These are phyloP conservation scores for Graptemys geographica DNA, from an alignment of 2,797 vertebrate species.

Conservation along the genomic window DNA sequence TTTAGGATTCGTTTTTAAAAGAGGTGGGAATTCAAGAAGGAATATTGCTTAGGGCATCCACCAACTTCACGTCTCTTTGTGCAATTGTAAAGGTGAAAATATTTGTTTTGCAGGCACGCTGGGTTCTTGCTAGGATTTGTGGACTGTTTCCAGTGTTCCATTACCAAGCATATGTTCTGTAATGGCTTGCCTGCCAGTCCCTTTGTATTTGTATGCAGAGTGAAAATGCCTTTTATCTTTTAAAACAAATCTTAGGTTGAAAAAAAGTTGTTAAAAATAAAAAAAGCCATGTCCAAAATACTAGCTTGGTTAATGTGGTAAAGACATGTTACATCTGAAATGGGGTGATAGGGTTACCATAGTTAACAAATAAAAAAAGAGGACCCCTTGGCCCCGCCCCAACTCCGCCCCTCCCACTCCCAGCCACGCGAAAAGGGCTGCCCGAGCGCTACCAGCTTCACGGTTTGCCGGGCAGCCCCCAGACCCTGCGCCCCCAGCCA, in stretches of 20 bases:
- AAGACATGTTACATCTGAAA: background rate
- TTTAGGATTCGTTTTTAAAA: background rate
- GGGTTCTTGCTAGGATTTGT: background rate
- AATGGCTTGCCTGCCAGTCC: background rate
- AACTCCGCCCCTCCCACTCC: no score
- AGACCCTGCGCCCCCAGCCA: no score
- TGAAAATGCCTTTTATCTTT: background rate
- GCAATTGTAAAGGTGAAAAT: background rate
- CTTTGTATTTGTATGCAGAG: background rate
- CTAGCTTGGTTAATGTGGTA: background rate
- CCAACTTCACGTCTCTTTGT: background rate
- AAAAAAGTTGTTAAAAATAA: background rate
- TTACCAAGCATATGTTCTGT: background rate
- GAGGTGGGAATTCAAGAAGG: background rate
- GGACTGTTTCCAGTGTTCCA: background rate
- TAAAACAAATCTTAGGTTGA: background rate
- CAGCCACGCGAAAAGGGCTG: no score
- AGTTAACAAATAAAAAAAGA: no score
- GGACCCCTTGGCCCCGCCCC: no score
- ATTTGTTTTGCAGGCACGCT: background rate
- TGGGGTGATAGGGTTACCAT: background rate
- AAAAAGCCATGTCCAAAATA: background rate
- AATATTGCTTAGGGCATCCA: background rate
- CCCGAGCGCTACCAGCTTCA: no score
- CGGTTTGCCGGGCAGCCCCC: no score